Evolutionary conservation across 1,140 invertebrate species (phyloP), one percentile per base, ranked within the genome.

Genomic region (Zaprionus camerounensis): DNA sequence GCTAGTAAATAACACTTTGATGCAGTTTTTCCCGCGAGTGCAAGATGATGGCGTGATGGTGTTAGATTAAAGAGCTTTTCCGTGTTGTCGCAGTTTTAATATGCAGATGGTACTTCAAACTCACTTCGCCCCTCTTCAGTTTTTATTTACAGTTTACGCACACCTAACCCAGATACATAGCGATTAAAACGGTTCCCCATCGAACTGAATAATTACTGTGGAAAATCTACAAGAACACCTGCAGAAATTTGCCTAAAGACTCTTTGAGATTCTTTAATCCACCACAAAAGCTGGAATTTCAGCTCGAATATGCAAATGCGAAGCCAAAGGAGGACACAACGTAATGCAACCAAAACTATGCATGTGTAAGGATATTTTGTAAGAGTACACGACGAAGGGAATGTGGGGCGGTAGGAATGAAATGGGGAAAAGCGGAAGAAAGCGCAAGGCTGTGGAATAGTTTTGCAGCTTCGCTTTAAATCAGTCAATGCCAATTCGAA

Each of bases 401-500:
- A 13, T 5, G 44, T 17, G n/a, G 11, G 20, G 11, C 0, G 22
- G 28, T n/a, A 7, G 28, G 22, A 26, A 41, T 28, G n/a, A 51
- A 31, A 56, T 58, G 26, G 11, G 7, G 6, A 3, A 46, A n/a
- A 17, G 0, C 41, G 41, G 41, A 46, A 46, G 41, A n/a, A 46
- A 9, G 7, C 41, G 7, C 41, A 46, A 46, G 41, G 7, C 41
- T 46, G n/a, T 17, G 41, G 53, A 56, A 74, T 44, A 59, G 31
- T 61, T 73, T 51, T 59, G 34, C 44, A 36, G 56, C 44, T 34
- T 28, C 22, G 12, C 59, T 64, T 78, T 82, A 62, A 81, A 73
- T 73, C 78, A 69, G 51, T 73, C 70, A 68, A 26, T 71, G 68
- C 44, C 62, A 65, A 84, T 80, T 72, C 53, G 67, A 78, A 73